phyloP scores from a whole-genome alignment of 2,888 invertebrate species.

The Diarsia mendica region DNA sequence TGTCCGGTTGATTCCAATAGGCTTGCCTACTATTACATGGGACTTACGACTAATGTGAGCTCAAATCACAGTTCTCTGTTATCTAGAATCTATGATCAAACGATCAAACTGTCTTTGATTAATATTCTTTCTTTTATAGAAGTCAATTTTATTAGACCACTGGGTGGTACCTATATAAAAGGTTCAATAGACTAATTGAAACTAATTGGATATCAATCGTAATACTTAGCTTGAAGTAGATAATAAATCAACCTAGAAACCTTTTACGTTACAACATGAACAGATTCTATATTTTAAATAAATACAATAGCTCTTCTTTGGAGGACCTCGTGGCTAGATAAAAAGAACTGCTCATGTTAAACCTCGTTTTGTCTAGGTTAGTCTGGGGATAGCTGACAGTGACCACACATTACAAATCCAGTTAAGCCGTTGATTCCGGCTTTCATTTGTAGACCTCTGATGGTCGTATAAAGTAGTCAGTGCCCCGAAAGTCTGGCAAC shows the following conservation, averaged over 20 bases:
- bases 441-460: too few species aligned
- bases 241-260: not conserved
- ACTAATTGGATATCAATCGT: slow-evolving; percentile 39
- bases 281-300: not conserved
- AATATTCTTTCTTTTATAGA: not conserved
- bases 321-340: too few species aligned
- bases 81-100: not conserved
- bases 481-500: too few species aligned
- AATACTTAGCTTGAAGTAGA: slow-evolving; percentile 21
- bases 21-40: too few species aligned
- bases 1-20: too few species aligned
- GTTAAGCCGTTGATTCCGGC: too few species aligned
- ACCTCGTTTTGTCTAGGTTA: too few species aligned
- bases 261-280: not conserved
- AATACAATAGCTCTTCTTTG: not conserved
- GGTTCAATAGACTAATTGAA: slow-evolving; percentile 49
- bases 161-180: slow-evolving; percentile 41
- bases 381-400: too few species aligned
- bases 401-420: too few species aligned
- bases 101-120: not conserved
- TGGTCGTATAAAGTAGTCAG: too few species aligned
- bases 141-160: slow-evolving; percentile 36
- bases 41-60: too few species aligned
- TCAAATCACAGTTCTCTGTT: not conserved
- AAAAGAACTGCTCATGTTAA: too few species aligned